Evolutionary conservation across 2,888 invertebrate species (phyloP), one percentile per base, ranked within the genome.

Genomic region (Tanytarsus gracilentus): DNA sequence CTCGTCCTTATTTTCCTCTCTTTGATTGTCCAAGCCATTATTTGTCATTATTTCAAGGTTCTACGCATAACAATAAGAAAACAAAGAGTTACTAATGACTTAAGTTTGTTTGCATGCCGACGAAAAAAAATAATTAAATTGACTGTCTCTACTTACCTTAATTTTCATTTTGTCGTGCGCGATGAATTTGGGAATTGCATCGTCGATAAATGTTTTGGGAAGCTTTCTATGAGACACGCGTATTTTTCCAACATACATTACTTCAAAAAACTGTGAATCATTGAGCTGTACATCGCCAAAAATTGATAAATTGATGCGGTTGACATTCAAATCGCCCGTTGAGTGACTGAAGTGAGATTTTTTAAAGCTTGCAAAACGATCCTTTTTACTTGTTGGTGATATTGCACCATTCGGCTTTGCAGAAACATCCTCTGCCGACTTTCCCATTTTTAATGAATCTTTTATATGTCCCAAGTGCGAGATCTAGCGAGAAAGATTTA

Each of bases 191-290:
- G 84, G 80, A 61, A 95, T 75, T 1, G 94, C 90, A 69, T 94
- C 93, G 69, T 96, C 96, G 65, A 95, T 91, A 66, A 95, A 85
- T 0, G 87, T 81, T 65, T 89, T 88, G 1, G 92, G 88, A 1
- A 91, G 86, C 70, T 90, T 91, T 68, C 88, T 83, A 68, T 88
- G 86, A 36, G 89, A 87, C 65, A 93, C 88, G 65, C 88, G 83
- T 51, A 93, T 91, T 75, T 92, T 91, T 0, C 95, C 95, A 51
- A 95, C 85, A 72, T 95, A 95, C 64, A 94, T 77, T 3, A 88
- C 89, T 79, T 92, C 91, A 68, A 91, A 91, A 73, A 91, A 91
- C 70, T 90, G 90, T 23, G 90, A 89, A 63, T 88, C 88, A 66
- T 88, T 88, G 7, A 88, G 87, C 1, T 90, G 88, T 61, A 91